These are phyloP conservation scores for Drosophila ohnishii DNA, from an alignment of 1,140 invertebrate genomes.

Conservation along the genomic window DNA sequence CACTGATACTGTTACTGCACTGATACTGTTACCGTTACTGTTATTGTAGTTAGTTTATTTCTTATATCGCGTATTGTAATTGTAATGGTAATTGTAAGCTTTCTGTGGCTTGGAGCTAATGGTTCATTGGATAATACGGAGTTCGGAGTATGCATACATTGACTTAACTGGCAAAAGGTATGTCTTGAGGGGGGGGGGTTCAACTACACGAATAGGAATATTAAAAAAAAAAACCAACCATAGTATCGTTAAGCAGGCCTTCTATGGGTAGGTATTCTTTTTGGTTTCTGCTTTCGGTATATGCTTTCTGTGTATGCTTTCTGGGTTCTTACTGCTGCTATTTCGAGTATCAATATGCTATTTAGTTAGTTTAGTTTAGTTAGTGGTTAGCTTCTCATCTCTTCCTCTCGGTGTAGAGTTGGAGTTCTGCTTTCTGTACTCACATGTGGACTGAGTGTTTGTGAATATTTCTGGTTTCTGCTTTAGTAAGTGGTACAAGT, in stretches of 20 bases:
- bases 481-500: conserved; percentile 26
- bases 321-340: conserved; percentile 41
- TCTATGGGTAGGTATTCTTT: conserved; percentile 28
- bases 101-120: conserved; percentile 78
- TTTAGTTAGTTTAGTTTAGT: conserved; percentile 48
- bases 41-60: conserved; percentile 48
- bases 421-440: conserved; percentile 31
- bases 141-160: conserved; percentile 48
- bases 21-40: background rate
- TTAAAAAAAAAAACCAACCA: conserved; percentile 13
- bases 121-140: conserved; percentile 71
- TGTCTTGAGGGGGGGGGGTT: background rate
- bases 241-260: conserved; percentile 33
- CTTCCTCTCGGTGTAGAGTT: background rate
- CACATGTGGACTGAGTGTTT: conserved; percentile 27
- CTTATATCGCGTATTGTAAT: conserved; percentile 54
- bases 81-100: conserved; percentile 68
- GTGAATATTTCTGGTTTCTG: conserved; percentile 21
- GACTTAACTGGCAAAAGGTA: conserved; percentile 39
- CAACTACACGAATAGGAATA: conserved; percentile 27
- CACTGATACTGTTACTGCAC: background rate
- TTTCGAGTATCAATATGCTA: conserved; percentile 53
- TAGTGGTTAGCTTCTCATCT: conserved; percentile 9
- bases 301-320: conserved; percentile 17
- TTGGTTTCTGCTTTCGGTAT: conserved; percentile 30